Evolutionary conservation across 1,140 invertebrate genomes (phyloP).

Genomic region (Conopomorpha cramerella): DNA sequence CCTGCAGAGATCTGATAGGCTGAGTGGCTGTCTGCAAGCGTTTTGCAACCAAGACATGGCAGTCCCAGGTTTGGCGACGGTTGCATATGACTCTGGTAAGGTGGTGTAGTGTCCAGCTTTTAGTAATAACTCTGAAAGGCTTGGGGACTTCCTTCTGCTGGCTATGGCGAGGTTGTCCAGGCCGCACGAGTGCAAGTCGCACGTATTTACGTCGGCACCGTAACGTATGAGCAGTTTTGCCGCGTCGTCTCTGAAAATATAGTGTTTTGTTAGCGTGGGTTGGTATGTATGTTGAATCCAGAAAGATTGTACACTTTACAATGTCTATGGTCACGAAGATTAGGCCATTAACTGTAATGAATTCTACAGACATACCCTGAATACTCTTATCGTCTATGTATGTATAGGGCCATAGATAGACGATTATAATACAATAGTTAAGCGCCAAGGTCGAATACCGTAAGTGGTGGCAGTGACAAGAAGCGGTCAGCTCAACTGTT

Average conservation of each 20-base stretch:
- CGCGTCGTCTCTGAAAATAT: slow-evolving; percentile 38
- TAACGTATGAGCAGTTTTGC: slow-evolving; percentile 43
- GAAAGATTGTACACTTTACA: no score
- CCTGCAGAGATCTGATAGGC: slow-evolving; percentile 31
- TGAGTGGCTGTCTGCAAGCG: slow-evolving; percentile 23
- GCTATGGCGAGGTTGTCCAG: slow-evolving; percentile 51
- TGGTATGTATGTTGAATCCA: no score
- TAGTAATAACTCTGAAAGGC: slow-evolving; percentile 34
- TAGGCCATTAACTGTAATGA: no score
- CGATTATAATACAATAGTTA: no score
- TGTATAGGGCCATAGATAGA: no score
- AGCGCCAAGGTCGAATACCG: no score
- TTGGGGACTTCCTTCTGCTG: slow-evolving; percentile 19
- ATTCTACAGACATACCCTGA: no score
- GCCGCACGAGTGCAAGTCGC: slow-evolving; percentile 37
- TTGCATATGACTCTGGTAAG: slow-evolving; percentile 7
- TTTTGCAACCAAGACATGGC: slow-evolving; percentile 22
- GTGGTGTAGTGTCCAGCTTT: slow-evolving; percentile 42
- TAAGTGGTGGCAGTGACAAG: no score
- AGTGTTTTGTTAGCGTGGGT: not conserved
- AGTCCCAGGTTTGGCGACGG: slow-evolving; percentile 12
- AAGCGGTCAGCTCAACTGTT: no score
- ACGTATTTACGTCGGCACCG: slow-evolving; percentile 51
- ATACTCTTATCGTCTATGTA: no score
- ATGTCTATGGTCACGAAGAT: no score